These are phyloP conservation scores for Ochlodes sylvanus DNA, from an alignment of 2,888 invertebrate species.

Conservation along the genomic window DNA sequence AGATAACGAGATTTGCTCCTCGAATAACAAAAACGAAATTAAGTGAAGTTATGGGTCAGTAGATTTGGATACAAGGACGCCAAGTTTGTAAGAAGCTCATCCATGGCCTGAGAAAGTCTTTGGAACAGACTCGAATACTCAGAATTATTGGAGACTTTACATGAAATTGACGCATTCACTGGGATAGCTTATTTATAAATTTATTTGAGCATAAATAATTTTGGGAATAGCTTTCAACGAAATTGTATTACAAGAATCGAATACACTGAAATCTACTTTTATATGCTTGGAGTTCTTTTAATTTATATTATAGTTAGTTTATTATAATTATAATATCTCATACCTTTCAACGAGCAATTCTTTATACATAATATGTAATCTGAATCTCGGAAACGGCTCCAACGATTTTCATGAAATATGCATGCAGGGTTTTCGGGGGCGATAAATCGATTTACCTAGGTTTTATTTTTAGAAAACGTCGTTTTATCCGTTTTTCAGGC, in stretches of 20 bases:
- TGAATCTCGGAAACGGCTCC: too few relatives aligned
- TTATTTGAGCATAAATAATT: not conserved
- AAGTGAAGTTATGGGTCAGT: slow-evolving; percentile 1
- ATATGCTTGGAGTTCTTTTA: not conserved
- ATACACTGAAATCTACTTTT: too few relatives aligned
- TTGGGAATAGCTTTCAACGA: not conserved
- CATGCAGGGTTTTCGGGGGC: too few relatives aligned
- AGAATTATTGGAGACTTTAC: not conserved
- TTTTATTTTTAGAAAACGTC: too few relatives aligned
- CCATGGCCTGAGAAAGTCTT: not conserved
- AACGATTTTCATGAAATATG: too few relatives aligned
- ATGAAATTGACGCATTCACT: not conserved
- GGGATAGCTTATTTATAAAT: not conserved
- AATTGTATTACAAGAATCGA: not conserved
- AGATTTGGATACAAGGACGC: slow-evolving; percentile 1
- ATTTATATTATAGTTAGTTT: not conserved
- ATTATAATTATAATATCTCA: too few relatives aligned
- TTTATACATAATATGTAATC: too few relatives aligned
- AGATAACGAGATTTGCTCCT: not conserved
- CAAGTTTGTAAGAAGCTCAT: not conserved
- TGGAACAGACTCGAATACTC: not conserved
- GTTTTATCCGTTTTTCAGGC: too few relatives aligned
- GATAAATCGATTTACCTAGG: too few relatives aligned
- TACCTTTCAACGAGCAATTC: too few relatives aligned
- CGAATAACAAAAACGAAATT: not conserved